Evolutionary conservation across 1,140 invertebrate genomes (phyloP).

Genomic region (Papilio polytes): DNA sequence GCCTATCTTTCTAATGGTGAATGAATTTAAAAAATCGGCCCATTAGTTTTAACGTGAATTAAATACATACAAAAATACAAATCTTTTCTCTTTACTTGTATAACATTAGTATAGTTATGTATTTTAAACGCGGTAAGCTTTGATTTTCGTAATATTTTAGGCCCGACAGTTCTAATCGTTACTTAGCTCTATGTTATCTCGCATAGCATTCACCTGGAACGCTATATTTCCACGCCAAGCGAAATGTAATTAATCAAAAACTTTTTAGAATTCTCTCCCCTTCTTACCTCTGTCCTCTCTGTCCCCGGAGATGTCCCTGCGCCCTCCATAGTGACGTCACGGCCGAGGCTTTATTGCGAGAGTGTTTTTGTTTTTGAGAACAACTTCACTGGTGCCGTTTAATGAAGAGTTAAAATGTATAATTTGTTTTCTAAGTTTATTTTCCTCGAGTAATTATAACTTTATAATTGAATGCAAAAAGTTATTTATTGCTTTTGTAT

Average conservation of each 20-base stretch:
- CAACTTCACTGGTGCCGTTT: slow-evolving; percentile 12
- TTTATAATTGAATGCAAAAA: slow-evolving; percentile 16
- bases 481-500: background rate
- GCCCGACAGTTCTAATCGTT: slow-evolving; percentile 44
- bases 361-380: slow-evolving; percentile 33
- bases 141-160: background rate
- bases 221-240: slow-evolving; percentile 70
- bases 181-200: slow-evolving; percentile 44
- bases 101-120: too few relatives aligned
- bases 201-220: slow-evolving; percentile 70
- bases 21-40: too few relatives aligned
- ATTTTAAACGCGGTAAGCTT: background rate
- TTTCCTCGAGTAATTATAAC: slow-evolving; percentile 15
- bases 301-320: slow-evolving; percentile 33
- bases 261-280: slow-evolving; percentile 60
- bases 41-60: too few relatives aligned
- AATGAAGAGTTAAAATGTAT: slow-evolving; percentile 32
- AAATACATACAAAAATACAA: too few relatives aligned
- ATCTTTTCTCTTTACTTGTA: too few relatives aligned
- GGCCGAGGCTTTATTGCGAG: background rate
- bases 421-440: slow-evolving; percentile 21
- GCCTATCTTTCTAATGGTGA: too few relatives aligned
- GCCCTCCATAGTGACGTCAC: slow-evolving; percentile 42
- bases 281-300: slow-evolving; percentile 30
- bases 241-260: slow-evolving; percentile 81